phyloP scores from a whole-genome alignment of 64 coral and sea anemone species.

The Stichodactyla helianthus region DNA sequence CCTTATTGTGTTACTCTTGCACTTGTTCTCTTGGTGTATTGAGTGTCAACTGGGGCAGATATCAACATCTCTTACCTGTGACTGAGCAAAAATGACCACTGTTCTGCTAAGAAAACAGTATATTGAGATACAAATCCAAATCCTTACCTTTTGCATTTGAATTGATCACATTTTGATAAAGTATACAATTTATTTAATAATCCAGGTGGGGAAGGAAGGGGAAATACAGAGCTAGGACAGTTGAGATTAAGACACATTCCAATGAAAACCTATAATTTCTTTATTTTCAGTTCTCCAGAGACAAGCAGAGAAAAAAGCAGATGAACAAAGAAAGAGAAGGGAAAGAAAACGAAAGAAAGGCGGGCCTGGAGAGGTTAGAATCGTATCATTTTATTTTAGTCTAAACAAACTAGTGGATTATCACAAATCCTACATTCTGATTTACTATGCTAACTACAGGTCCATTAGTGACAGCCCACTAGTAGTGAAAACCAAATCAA shows the following conservation, averaged over 20 bases:
- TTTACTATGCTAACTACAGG: neutral
- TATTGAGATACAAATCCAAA: neutral
- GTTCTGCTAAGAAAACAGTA: slow-evolving; percentile 19
- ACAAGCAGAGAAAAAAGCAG: slow-evolving; percentile 91
- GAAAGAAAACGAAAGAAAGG: slow-evolving; percentile 81
- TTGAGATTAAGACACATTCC: too few relatives aligned
- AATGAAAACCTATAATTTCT: neutral
- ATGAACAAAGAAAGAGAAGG: slow-evolving; percentile 76
- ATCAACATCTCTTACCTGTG: slow-evolving; percentile 18
- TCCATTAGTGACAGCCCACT: too few relatives aligned
- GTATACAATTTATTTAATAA: neutral
- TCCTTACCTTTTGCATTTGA: too few relatives aligned
- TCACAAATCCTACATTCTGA: too few relatives aligned
- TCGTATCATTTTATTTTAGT: too few relatives aligned
- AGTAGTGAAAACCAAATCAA: too few relatives aligned
- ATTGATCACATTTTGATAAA: neutral
- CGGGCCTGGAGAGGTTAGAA: slow-evolving; percentile 50
- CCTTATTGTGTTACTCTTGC: slow-evolving; percentile 4
- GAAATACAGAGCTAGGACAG: too few relatives aligned
- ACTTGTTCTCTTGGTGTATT: slow-evolving; percentile 21
- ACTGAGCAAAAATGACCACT: slow-evolving; percentile 2
- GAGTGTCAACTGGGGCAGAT: slow-evolving; percentile 33
- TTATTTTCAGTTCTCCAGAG: slow-evolving; percentile 59
- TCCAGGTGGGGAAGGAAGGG: too few relatives aligned
- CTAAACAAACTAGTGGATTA: too few relatives aligned